These are phyloP conservation scores for Salvelinus alpinus DNA, from an alignment of 2,113 vertebrate species.

Conservation along the genomic window DNA sequence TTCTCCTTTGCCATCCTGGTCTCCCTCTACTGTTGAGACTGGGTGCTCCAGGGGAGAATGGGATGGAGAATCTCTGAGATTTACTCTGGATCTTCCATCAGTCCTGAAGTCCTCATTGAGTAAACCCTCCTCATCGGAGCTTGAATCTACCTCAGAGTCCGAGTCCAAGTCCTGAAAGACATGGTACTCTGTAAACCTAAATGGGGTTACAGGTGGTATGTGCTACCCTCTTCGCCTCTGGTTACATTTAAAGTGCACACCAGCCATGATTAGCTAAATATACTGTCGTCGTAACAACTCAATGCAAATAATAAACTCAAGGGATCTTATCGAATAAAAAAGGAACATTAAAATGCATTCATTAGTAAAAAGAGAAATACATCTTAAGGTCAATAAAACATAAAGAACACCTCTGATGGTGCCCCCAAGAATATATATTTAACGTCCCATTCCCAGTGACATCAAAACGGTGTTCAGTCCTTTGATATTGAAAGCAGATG, in stretches of 20 bases:
- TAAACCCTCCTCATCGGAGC: slow-evolving; percentile 42
- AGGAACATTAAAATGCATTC: too few relatives aligned
- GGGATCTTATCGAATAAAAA: too few relatives aligned
- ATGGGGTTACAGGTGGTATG: too few relatives aligned
- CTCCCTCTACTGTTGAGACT: background rate
- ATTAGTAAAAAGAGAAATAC: too few relatives aligned
- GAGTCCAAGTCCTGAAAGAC: slow-evolving; percentile 72
- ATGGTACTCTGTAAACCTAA: background rate
- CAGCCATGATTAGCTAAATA: too few relatives aligned
- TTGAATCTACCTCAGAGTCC: slow-evolving; percentile 53
- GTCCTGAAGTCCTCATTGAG: slow-evolving; percentile 6
- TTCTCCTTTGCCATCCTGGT: background rate
- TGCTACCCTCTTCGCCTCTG: too few relatives aligned
- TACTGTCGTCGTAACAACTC: too few relatives aligned
- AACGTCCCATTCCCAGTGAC: background rate
- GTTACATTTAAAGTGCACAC: too few relatives aligned
- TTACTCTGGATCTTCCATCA: background rate
- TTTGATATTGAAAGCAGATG: background rate
- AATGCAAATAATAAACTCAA: too few relatives aligned
- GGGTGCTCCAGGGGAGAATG: background rate
- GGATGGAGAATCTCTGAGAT: background rate
- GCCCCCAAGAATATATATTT: too few relatives aligned
- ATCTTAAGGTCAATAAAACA: too few relatives aligned
- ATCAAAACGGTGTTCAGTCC: background rate
- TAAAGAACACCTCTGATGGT: too few relatives aligned